Conservation (phyloP, 1,140 invertebrate species). For the Cryptotermes secundus region DNA sequence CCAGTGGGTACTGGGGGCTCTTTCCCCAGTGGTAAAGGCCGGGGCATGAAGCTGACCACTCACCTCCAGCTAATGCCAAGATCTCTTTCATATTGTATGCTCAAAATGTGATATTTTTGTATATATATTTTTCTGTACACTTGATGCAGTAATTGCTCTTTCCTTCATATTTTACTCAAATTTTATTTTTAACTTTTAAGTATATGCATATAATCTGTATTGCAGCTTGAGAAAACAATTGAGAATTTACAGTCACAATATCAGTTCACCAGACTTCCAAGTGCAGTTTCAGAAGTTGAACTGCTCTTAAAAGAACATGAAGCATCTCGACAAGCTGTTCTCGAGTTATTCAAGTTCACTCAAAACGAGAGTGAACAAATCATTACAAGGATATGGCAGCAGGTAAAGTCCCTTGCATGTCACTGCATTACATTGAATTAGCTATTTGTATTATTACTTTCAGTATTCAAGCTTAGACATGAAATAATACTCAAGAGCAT, state of each 20-base stretch:
- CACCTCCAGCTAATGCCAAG: too few species aligned
- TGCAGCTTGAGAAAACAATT: slow-evolving; percentile 55
- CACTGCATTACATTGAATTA: too few species aligned
- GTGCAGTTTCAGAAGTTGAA: slow-evolving; percentile 53
- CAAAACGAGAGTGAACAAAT: slow-evolving; percentile 63
- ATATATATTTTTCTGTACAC: not conserved
- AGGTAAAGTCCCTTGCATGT: slow-evolving; percentile 46
- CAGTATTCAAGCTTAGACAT: too few species aligned
- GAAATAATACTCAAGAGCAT: too few species aligned
- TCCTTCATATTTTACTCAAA: too few species aligned
- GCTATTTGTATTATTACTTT: too few species aligned
- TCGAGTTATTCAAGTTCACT: slow-evolving; percentile 61
- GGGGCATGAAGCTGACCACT: too few species aligned
- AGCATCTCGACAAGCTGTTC: slow-evolving; percentile 55
- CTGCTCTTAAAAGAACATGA: slow-evolving; percentile 59
- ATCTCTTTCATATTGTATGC: too few species aligned
- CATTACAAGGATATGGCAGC: slow-evolving; percentile 61
- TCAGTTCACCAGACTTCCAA: slow-evolving; percentile 45
- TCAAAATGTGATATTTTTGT: not conserved
- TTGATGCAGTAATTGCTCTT: not conserved
- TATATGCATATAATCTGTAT: slow-evolving; percentile 24
- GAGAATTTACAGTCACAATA: slow-evolving; percentile 50
- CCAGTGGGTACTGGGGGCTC: too few species aligned
- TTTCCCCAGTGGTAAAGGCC: too few species aligned
- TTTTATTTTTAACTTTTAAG: not conserved